Evolutionary conservation across 2,113 vertebrate genomes (phyloP), one percentile per base, ranked within the genome.

Genomic region (Fregetta grallaria): DNA sequence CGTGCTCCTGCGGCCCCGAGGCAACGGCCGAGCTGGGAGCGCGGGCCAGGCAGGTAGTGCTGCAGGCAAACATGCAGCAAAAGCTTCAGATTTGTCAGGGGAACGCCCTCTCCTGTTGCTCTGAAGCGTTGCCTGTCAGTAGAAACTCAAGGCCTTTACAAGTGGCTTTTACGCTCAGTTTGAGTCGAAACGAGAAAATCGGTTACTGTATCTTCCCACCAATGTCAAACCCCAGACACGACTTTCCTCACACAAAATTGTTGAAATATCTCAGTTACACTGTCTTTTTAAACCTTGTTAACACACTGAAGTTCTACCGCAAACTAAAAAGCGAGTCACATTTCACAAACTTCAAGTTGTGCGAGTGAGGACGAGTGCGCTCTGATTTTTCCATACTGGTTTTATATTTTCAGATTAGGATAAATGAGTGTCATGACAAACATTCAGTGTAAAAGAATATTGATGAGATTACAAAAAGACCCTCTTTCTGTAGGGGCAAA

Each of bases 201-300:
- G 0, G 1, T 63, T 61, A 10, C 11, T 20, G 1, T 14, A 0
- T 21, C 5, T 22, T 45, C 30, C 9, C 25, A 2, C 20, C 12
- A 4, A 1, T 5, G 18, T 32, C 49, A 74, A 85, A 27, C 25
- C 5, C 9, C 17, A 7, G 16, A 21, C 14, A 3, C 9, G 40
- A 15, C 17, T 34, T 62, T 66, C 32, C 21, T 49, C 49, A 14
- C 45, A 32, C n/a, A 18, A 14, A 73, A n/a, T 3, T 21, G 13
- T 49, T 70, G 19, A 32, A 53, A 34, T 76, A 20, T 2, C 56
- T 63, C 18, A 6, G 26, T 45, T 36, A 20, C 0, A 0, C 5
- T 26, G 6, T 7, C 8, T 72, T 65, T 74, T 70, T 27, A 78
- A 76, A 53, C 17, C 10, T 66, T 29, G 6, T 5, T 45, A 74